Percentiles rank a stretch among this genome's conserved stretches.
These are phyloP conservation scores for Pleuronectes platessa DNA, from an alignment of 2,113 vertebrate genomes.

Conservation along the genomic window DNA sequence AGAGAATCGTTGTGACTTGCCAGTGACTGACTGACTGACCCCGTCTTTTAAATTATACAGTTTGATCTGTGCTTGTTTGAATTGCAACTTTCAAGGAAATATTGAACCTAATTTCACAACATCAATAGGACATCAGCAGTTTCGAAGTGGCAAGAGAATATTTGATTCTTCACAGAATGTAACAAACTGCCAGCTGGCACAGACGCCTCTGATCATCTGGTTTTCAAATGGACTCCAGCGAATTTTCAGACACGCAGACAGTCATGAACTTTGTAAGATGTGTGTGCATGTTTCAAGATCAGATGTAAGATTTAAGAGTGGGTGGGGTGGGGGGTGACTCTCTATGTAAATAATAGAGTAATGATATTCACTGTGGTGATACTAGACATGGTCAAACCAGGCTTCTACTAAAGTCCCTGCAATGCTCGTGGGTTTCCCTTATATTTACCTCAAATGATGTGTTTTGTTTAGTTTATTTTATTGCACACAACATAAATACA, in stretches of 20 bases:
- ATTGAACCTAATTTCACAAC: conserved; percentile 59
- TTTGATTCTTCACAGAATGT: conserved; percentile 55
- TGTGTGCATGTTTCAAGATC: conserved; percentile 14
- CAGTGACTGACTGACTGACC: conserved; percentile 43
- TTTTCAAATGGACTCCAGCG: conserved; percentile 44
- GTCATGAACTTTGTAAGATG: conserved; percentile 33
- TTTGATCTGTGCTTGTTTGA: conserved; percentile 65
- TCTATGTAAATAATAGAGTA: conserved; percentile 1
- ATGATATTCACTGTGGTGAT: conserved; percentile 14
- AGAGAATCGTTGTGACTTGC: conserved; percentile 63
- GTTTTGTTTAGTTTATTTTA: too few species aligned
- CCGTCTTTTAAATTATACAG: conserved; percentile 66
- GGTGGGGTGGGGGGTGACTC: not conserved
- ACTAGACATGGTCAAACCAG: not conserved
- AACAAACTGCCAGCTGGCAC: conserved; percentile 40
- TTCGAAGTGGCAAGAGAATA: conserved; percentile 51
- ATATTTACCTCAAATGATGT: not conserved
- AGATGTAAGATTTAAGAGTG: not conserved
- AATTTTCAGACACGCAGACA: conserved; percentile 30
- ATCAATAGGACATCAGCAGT: conserved; percentile 55
- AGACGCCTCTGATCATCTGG: conserved; percentile 60
- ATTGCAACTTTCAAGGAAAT: conserved; percentile 58
- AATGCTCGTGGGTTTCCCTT: not conserved
- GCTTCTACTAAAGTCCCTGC: not conserved
- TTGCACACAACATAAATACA: too few species aligned